A percentile compares a stretch with the other conserved stretches of the same genome.
phyloP scores from a whole-genome alignment of 1,140 invertebrate species.

The Carcinoscorpius rotundicauda region DNA sequence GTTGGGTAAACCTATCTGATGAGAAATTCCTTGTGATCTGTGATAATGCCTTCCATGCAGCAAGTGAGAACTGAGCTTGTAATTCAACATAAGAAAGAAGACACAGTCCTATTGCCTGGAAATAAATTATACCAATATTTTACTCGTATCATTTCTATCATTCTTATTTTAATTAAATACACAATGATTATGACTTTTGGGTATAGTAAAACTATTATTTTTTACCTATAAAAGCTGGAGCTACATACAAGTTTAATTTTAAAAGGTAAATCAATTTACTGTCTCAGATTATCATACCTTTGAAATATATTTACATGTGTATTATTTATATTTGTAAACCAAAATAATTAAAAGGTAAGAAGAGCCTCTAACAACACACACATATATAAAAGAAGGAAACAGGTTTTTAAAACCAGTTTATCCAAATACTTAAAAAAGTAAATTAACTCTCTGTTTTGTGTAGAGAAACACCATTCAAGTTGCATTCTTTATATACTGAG shows the following conservation, averaged over 20 bases:
- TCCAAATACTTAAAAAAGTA: too few species aligned
- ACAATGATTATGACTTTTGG: background rate
- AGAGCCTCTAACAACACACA: too few species aligned
- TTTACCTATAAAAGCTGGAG: background rate
- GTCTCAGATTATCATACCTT: too few species aligned
- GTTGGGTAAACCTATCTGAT: conserved; percentile 12
- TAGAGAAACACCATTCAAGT: too few species aligned
- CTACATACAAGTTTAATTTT: background rate
- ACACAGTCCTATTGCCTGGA: conserved; percentile 19
- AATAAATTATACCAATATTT: background rate
- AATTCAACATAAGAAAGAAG: conserved; percentile 21
- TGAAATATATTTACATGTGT: too few species aligned
- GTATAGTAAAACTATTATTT: conserved; percentile 1
- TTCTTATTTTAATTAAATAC: background rate
- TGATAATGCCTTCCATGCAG: conserved; percentile 20
- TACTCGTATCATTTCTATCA: background rate
- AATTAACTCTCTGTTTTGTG: too few species aligned
- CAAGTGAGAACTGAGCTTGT: conserved; percentile 22
- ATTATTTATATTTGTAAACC: too few species aligned
- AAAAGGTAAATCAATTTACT: background rate
- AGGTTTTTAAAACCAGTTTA: too few species aligned
- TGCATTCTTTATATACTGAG: too few species aligned
- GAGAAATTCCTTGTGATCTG: conserved; percentile 19
- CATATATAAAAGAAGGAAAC: too few species aligned
- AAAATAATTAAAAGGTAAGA: too few species aligned